Conservation (phyloP, 2,797 vertebrate genomes). For the Syngnathus acus region DNA sequence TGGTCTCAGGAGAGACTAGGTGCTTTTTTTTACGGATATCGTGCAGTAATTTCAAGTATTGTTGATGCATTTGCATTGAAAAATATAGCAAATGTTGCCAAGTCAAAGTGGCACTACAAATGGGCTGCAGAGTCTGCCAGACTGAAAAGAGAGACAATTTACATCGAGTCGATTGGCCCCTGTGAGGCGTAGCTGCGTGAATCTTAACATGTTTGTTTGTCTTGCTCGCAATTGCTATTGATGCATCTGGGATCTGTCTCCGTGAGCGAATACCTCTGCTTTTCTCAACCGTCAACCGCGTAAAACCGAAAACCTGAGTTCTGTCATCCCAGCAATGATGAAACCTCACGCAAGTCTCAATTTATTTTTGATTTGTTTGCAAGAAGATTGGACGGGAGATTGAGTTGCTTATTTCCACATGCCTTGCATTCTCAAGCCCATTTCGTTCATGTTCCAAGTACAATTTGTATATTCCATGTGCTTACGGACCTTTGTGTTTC, state of each 20-base stretch:
- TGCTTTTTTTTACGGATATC: too few relatives aligned
- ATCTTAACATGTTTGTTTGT: conserved; percentile 3
- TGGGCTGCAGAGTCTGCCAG: not conserved
- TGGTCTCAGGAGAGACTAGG: too few relatives aligned
- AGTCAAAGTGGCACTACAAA: conserved; percentile 1
- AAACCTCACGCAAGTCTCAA: not conserved
- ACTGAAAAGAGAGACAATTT: not conserved
- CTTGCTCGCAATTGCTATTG: not conserved
- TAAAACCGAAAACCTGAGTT: not conserved
- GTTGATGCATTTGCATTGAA: not conserved
- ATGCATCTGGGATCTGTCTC: not conserved
- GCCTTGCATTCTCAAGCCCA: too few relatives aligned
- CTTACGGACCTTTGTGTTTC: too few relatives aligned
- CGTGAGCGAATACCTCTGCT: not conserved
- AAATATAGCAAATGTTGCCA: not conserved
- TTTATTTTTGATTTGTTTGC: not conserved
- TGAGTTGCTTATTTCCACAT: too few relatives aligned
- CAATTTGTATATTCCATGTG: too few relatives aligned
- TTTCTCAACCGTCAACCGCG: not conserved
- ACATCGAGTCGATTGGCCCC: not conserved
- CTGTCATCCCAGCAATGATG: not conserved
- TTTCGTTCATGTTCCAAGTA: too few relatives aligned
- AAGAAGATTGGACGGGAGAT: not conserved
- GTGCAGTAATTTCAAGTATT: too few relatives aligned
- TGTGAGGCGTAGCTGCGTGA: not conserved